Evolutionary conservation across 2,113 vertebrate genomes (phyloP).

Genomic region (Rostratula benghalensis): DNA sequence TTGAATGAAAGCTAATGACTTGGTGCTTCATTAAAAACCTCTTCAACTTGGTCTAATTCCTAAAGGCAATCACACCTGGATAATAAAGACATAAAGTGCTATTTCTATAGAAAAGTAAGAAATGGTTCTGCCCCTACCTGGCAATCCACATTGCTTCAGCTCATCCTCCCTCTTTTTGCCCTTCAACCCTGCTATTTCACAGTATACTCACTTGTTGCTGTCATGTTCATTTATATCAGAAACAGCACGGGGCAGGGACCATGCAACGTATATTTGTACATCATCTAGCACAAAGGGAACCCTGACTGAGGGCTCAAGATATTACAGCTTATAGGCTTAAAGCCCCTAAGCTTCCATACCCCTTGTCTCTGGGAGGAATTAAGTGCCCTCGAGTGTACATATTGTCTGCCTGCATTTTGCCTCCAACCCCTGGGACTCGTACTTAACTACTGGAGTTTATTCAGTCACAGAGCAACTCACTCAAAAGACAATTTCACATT

Average conservation of each 20-base stretch:
- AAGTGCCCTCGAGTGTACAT: neutral
- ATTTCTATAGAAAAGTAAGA: neutral
- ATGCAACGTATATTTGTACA: neutral
- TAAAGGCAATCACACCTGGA: neutral
- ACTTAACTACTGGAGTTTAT: neutral
- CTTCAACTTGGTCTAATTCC: neutral
- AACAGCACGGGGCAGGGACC: neutral
- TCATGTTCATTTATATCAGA: neutral
- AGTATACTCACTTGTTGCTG: neutral
- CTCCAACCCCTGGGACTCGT: neutral
- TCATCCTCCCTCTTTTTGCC: neutral
- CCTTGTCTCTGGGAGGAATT: neutral
- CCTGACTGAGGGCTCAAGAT: neutral
- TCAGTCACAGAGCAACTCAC: neutral
- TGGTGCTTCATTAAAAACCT: neutral
- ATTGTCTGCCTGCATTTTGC: neutral
- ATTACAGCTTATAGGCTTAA: neutral
- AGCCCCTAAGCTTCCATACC: neutral
- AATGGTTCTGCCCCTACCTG: neutral
- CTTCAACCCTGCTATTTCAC: neutral
- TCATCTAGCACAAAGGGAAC: neutral
- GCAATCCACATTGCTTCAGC: neutral
- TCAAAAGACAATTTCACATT: neutral
- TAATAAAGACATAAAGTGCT: neutral
- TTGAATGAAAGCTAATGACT: neutral